phyloP scores from a whole-genome alignment of 2,888 invertebrate genomes.

The Lagria hirta region DNA sequence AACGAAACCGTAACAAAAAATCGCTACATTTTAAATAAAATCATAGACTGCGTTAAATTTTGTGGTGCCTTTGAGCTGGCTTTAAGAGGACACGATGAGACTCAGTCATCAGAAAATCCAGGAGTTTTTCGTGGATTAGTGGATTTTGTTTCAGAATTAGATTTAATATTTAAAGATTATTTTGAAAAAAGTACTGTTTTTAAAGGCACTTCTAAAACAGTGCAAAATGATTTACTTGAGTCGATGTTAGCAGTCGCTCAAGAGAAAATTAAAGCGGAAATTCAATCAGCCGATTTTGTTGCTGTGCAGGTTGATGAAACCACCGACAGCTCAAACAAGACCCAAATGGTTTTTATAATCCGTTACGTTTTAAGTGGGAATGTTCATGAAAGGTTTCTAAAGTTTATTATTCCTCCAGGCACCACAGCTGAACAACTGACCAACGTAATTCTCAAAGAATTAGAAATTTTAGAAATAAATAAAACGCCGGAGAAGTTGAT shows the following conservation, averaged over 20 bases:
- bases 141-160: slow-evolving; percentile 22
- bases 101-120: slow-evolving; percentile 14
- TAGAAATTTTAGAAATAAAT: slow-evolving; percentile 4
- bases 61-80: slow-evolving; percentile 41
- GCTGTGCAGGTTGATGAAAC: slow-evolving; percentile 42
- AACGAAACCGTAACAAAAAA: slow-evolving; percentile 1
- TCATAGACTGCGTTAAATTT: slow-evolving; percentile 34
- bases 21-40: background rate
- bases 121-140: slow-evolving; percentile 22
- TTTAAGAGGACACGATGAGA: slow-evolving; percentile 38
- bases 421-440: slow-evolving; percentile 20
- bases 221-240: slow-evolving; percentile 15
- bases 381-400: slow-evolving; percentile 36
- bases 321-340: slow-evolving; percentile 34
- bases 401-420: slow-evolving; percentile 30
- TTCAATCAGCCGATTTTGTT: slow-evolving; percentile 27
- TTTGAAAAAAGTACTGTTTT: slow-evolving; percentile 1
- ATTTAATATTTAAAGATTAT: slow-evolving; percentile 3
- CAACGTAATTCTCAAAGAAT: slow-evolving; percentile 1
- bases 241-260: slow-evolving; percentile 20
- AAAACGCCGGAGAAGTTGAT: slow-evolving; percentile 9
- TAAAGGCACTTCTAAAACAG: slow-evolving; percentile 9
- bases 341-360: slow-evolving; percentile 37
- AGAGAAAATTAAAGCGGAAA: slow-evolving; percentile 36
- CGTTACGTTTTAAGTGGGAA: slow-evolving; percentile 35